Conservation (phyloP, 2,797 vertebrate genomes). For the Benthosema pterotum region DNA sequence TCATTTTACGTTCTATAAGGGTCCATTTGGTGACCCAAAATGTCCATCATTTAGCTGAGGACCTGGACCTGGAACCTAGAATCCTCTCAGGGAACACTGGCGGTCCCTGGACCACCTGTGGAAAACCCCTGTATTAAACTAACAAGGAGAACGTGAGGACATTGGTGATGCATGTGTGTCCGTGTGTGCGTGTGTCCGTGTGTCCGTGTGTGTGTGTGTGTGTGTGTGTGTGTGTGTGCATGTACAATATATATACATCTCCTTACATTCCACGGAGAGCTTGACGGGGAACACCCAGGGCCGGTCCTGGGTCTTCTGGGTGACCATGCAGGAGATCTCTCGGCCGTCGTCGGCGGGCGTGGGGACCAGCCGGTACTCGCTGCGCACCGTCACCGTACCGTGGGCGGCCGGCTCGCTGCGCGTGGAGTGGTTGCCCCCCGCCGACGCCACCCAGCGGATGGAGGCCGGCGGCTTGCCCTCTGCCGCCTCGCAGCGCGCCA, state of each 20-base stretch:
- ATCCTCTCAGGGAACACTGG: no score
- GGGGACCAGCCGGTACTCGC: conserved; percentile 81
- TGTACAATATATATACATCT: background rate
- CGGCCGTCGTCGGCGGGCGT: conserved; percentile 67
- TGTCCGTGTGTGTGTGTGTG: background rate
- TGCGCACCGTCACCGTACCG: conserved; percentile 82
- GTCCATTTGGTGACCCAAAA: no score
- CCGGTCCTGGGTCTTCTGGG: conserved; percentile 73
- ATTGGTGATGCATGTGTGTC: background rate
- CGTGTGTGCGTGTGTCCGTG: conserved; percentile 7
- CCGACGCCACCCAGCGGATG: conserved; percentile 78
- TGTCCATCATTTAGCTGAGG: no score
- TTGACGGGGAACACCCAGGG: conserved; percentile 58
- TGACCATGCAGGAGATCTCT: conserved; percentile 79
- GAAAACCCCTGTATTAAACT: conserved; percentile 34
- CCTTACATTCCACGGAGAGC: conserved; percentile 87
- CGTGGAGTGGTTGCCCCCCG: conserved; percentile 66
- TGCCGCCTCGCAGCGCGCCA: conserved; percentile 82
- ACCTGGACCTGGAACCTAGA: no score
- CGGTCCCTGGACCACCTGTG: no score
- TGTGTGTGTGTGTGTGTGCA: conserved; percentile 17
- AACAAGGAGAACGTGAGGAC: no score
- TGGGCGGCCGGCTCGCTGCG: conserved; percentile 61
- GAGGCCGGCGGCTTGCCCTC: conserved; percentile 81
- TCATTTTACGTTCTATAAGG: no score